These are phyloP conservation scores for Volucella inflata DNA, from an alignment of 2,888 invertebrate species.

Conservation along the genomic window DNA sequence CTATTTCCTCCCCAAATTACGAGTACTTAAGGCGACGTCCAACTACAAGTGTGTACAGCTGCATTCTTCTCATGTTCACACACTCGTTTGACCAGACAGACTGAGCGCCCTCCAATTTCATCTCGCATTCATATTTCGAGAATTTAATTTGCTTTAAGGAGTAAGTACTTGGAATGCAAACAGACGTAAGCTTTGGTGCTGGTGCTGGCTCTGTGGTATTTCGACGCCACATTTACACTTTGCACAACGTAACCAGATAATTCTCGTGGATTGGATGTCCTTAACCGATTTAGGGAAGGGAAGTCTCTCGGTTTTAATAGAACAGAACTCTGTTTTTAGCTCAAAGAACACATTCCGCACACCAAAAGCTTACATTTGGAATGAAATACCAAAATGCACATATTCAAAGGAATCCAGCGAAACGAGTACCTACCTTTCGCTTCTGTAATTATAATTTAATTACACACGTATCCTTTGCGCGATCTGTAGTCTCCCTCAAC, in stretches of 20 bases:
- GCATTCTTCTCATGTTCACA: too few relatives aligned
- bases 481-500: constrained; percentile 13
- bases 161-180: not conserved
- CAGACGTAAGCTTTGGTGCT: not conserved
- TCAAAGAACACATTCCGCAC: constrained; percentile 47
- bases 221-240: constrained; percentile 31
- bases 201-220: not conserved
- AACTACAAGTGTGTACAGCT: too few relatives aligned
- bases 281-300: constrained; percentile 1
- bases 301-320: constrained; percentile 7
- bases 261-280: constrained; percentile 48
- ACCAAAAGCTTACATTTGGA: constrained; percentile 25
- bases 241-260: constrained; percentile 35
- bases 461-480: constrained; percentile 55
- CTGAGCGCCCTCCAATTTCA: not conserved
- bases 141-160: constrained; percentile 35
- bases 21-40: too few relatives aligned
- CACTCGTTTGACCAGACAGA: too few relatives aligned
- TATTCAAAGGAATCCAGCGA: constrained; percentile 37
- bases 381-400: constrained; percentile 17
- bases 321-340: constrained; percentile 15
- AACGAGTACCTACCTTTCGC: constrained; percentile 37
- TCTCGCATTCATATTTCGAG: constrained; percentile 5
- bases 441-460: constrained; percentile 72
- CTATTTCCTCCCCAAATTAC: too few relatives aligned